Evolutionary conservation across 2,113 vertebrate species (phyloP), one percentile per base, ranked within the genome.

Genomic region (Piaya cayana): DNA sequence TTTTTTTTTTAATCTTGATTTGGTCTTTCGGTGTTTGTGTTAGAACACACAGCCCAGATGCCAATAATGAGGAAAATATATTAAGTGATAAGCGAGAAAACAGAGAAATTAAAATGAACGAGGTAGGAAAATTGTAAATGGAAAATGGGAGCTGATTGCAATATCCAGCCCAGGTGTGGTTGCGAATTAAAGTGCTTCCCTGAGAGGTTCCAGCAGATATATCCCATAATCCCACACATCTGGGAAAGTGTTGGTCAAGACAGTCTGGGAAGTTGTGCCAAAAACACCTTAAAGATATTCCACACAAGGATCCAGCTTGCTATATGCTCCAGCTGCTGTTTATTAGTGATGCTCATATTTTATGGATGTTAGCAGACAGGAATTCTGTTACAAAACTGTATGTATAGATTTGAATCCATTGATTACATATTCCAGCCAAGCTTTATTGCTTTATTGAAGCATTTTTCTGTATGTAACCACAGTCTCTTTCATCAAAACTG

Each of bases 1-100:
- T 97, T 97, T 96, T n/a, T n/a, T 97, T 97, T 97, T 96, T 64
- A 94, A 96, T 97, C 97, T 97, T 97, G 97, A 97, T 97, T 97
- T 97, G 97, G 96, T 98, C 96, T 97, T 98, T 97, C 65, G 5
- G 95, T 94, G 95, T 97, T 96, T 96, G 94, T 92, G 93, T 95
- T 96, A 90, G 95, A 97, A 96, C 92, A 96, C 96, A 91, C 95
- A 94, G 96, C 94, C 96, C 96, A 97, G 97, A 98, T 96, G 97
- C 95, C 96, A 95, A 94, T 96, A 95, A 96, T 82, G 92, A 96
- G 92, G 95, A 92, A 96, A 95, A 92, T 67, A 92, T 88, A 97
- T 97, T 97, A 97, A 97, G 93, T 86, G 92, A 90, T 97, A 95
- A 93, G 85, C 88, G 88, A 86, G 72, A 89, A 78, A 94, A 96